Evolutionary conservation across 1,140 invertebrate species (phyloP), one percentile per base, ranked within the genome.

Genomic region (Sycobia sp.): DNA sequence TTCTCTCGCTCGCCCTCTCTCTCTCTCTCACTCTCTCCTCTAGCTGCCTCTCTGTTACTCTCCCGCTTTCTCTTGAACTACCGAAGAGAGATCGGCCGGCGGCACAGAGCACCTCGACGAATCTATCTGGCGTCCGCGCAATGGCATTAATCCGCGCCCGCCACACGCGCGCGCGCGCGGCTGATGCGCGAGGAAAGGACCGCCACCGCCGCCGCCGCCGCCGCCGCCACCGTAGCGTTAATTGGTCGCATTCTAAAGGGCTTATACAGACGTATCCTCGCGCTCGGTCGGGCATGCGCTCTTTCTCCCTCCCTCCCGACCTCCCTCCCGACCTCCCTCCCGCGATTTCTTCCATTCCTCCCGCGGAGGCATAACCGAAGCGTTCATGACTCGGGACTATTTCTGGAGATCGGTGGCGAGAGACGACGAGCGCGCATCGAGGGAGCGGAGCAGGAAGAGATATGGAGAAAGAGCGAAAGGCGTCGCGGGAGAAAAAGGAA

Each of bases 201-300:
- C n/a, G n/a, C n/a, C n/a, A n/a, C n/a, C n/a, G n/a, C n/a, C n/a
- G n/a, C n/a, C n/a, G n/a, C n/a, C n/a, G n/a, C n/a, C n/a, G n/a
- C n/a, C n/a, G n/a, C n/a, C n/a, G n/a, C n/a, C n/a, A n/a, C n/a
- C n/a, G n/a, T n/a, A n/a, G n/a, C n/a, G 57, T 43, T 60, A 60
- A 60, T 60, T 60, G 47, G 47, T 60, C 32, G 14, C 57, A 58
- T 58, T 49, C 56, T 29, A 7, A 38, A 16, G 13, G n/a, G 32
- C 13, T 34, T 22, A 32, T 47, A 34, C 13, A 46, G 11, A 11
- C 14, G 23, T 4, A 32, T 16, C 9, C 22, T 34, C 25, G 1
- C 47, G 9, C 47, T 51, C 46, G 25, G 25, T 44, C 25, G 50
- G 16, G 14, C 16, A 18, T 11, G 9, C 2, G 25, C n/a, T 32